Evolutionary conservation across 2,797 vertebrate species (phyloP).

Genomic region (Ambastaia sidthimunki): DNA sequence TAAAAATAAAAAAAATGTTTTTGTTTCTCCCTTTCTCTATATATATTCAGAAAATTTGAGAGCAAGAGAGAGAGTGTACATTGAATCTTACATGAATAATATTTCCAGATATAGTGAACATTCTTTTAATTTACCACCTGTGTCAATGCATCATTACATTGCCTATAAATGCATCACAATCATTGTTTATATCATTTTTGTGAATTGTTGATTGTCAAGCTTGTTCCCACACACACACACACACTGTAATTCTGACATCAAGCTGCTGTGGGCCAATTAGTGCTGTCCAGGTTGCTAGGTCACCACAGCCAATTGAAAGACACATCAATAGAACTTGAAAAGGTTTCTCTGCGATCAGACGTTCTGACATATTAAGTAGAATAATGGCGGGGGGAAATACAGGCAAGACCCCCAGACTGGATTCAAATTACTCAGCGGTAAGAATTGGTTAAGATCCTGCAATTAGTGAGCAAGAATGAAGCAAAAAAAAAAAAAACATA

Average conservation of each 20-base stretch:
- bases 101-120: not conserved
- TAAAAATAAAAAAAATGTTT: not conserved
- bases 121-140: not conserved
- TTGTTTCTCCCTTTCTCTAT: not conserved
- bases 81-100: not conserved
- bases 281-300: conserved; percentile 96
- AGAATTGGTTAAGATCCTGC: conserved; percentile 92
- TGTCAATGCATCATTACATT: conserved; percentile 8
- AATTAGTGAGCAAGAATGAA: conserved; percentile 94
- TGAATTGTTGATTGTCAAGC: conserved; percentile 76
- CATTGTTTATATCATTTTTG: conserved; percentile 54
- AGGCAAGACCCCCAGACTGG: conserved; percentile 88
- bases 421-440: conserved; percentile 88
- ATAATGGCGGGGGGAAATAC: conserved; percentile 92
- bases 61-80: not conserved
- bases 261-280: conserved; percentile 93
- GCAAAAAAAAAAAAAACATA: conserved; percentile 71
- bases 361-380: conserved; percentile 99
- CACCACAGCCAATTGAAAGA: conserved; percentile 98
- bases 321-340: conserved; percentile 99
- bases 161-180: conserved; percentile 12
- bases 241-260: conserved; percentile 89
- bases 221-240: conserved; percentile 82
- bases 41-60: not conserved
- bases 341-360: conserved; percentile 99